phyloP scores from a whole-genome alignment of 2,797 vertebrate species.

The Chiroxiphia lanceolata region DNA sequence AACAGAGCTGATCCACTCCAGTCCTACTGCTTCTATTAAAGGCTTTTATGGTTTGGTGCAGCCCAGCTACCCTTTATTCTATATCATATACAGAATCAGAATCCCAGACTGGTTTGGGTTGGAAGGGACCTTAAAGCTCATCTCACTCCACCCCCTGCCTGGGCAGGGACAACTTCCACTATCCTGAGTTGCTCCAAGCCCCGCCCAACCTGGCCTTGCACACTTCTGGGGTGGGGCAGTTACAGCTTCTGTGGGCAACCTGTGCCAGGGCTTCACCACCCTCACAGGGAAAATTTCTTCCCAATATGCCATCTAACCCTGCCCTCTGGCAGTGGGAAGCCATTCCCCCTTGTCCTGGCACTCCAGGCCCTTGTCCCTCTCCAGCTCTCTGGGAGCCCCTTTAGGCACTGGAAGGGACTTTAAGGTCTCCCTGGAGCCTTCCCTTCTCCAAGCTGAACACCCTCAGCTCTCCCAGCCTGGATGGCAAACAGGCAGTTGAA shows the following conservation, averaged over 20 bases:
- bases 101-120: rapidly evolving
- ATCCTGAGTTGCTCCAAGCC: background rate
- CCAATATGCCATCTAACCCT: rapidly evolving
- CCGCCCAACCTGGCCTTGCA: background rate
- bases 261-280: rapidly evolving
- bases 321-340: background rate
- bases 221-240: background rate
- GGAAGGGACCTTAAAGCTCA: background rate
- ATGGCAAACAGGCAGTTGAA: conserved; percentile 49
- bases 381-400: background rate
- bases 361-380: background rate
- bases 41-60: background rate
- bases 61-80: background rate
- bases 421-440: background rate
- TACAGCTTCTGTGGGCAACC: background rate
- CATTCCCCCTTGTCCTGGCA: background rate
- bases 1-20: background rate
- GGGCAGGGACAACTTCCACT: background rate
- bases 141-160: too few relatives aligned
- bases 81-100: rapidly evolving
- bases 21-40: background rate
- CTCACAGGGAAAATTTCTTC: background rate
- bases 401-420: background rate
- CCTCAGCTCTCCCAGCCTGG: background rate
- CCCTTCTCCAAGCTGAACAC: background rate